Conservation (phyloP, 1,140 invertebrate genomes). For the Drosophila nigromelanica region DNA sequence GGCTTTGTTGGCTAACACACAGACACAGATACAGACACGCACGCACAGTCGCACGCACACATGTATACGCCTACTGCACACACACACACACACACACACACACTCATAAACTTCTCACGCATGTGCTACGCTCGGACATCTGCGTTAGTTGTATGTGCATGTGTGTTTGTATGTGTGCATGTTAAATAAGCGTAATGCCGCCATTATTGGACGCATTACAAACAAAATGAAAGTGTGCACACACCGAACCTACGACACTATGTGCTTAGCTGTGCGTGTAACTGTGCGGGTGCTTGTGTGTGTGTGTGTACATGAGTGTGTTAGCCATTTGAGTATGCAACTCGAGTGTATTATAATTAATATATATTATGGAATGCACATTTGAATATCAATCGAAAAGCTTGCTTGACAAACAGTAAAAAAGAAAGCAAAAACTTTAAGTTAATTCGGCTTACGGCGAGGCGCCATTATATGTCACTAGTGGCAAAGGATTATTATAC, state of each 20-base stretch:
- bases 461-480: too few species aligned
- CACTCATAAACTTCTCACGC: conserved; percentile 26
- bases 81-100: conserved; percentile 30
- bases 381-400: background rate
- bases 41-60: conserved; percentile 16
- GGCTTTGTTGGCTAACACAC: conserved; percentile 57
- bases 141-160: conserved; percentile 43
- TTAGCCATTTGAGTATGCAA: conserved; percentile 17
- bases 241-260: conserved; percentile 17
- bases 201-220: conserved; percentile 81
- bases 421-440: too few species aligned
- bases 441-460: too few species aligned
- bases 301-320: conserved; percentile 5
- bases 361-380: background rate
- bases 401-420: too few species aligned
- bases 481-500: too few species aligned
- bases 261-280: background rate
- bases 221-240: conserved; percentile 73
- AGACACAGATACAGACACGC: conserved; percentile 24
- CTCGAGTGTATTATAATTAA: conserved; percentile 2
- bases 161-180: conserved; percentile 58
- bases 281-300: conserved; percentile 1
- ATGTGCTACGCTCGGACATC: conserved; percentile 56
- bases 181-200: conserved; percentile 81
- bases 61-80: conserved; percentile 13